These are phyloP conservation scores for Danio choprae DNA, from an alignment of 2,797 vertebrate genomes.

Conservation along the genomic window DNA sequence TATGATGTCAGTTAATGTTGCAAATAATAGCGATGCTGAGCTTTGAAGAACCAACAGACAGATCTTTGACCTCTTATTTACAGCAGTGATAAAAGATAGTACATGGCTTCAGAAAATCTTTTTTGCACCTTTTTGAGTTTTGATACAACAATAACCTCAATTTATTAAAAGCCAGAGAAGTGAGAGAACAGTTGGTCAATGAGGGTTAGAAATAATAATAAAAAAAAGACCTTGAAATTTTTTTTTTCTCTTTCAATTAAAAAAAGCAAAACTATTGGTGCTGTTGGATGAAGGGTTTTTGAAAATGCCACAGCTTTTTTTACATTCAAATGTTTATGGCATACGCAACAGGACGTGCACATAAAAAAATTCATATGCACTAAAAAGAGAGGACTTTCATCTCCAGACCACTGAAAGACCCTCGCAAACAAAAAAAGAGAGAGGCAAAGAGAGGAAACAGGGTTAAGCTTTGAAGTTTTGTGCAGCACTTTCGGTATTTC, in stretches of 20 bases:
- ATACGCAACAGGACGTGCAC: not conserved
- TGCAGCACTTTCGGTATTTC: conserved; percentile 60
- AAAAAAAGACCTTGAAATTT: not conserved
- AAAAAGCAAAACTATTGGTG: not conserved
- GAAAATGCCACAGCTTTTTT: not conserved
- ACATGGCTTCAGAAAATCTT: not conserved
- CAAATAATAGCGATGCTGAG: conserved; percentile 11
- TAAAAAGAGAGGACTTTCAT: conserved; percentile 38
- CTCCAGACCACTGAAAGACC: conserved; percentile 38
- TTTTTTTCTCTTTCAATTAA: not conserved
- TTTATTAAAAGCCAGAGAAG: not conserved
- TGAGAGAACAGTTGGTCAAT: not conserved
- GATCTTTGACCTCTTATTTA: conserved; percentile 21
- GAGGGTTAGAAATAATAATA: not conserved
- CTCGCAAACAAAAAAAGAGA: conserved; percentile 20
- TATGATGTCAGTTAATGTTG: conserved; percentile 29
- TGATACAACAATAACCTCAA: not conserved
- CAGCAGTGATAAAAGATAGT: not conserved
- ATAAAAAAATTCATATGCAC: not conserved
- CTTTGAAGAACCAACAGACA: conserved; percentile 3
- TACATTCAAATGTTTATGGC: conserved; percentile 5
- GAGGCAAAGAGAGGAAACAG: conserved; percentile 34
- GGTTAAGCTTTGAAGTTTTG: conserved; percentile 70
- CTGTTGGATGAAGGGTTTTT: not conserved
- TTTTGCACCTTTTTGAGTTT: not conserved